These are phyloP conservation scores for Venturia canescens DNA, from an alignment of 1,140 invertebrate genomes.

Conservation along the genomic window DNA sequence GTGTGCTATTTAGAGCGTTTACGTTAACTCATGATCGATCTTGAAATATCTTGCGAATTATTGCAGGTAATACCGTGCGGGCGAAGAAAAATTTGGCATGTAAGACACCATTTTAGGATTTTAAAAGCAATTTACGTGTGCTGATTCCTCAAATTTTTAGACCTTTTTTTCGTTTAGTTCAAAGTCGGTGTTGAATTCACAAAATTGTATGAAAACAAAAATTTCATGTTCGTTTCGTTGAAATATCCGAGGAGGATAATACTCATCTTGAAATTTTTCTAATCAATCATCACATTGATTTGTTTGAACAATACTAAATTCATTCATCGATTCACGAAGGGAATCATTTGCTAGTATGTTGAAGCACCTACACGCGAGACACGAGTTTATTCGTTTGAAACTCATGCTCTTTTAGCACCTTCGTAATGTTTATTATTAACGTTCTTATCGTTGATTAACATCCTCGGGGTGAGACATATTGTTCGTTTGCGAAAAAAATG, in stretches of 20 bases:
- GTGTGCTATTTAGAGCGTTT: neutral
- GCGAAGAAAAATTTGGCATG: conserved; percentile 68
- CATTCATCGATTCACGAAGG: no score
- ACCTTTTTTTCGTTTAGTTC: neutral
- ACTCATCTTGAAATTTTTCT: no score
- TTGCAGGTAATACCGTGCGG: conserved; percentile 69
- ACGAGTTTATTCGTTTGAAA: no score
- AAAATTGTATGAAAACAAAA: conserved; percentile 21
- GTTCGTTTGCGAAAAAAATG: conserved; percentile 38
- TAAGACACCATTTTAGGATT: conserved; percentile 59
- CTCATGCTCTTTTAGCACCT: conserved; percentile 7
- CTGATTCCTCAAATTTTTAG: neutral
- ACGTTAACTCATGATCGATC: neutral
- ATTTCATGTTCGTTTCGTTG: neutral
- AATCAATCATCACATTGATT: no score
- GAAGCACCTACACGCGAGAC: no score
- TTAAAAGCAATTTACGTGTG: conserved; percentile 22
- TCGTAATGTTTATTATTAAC: neutral
- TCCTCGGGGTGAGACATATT: conserved; percentile 44
- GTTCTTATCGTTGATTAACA: conserved; percentile 6
- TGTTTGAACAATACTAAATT: no score
- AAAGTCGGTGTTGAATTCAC: neutral
- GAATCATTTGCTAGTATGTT: neutral
- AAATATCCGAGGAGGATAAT: no score
- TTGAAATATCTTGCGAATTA: conserved; percentile 59